Conservation (phyloP, 2,888 invertebrate genomes). For the Eulithis testata region DNA sequence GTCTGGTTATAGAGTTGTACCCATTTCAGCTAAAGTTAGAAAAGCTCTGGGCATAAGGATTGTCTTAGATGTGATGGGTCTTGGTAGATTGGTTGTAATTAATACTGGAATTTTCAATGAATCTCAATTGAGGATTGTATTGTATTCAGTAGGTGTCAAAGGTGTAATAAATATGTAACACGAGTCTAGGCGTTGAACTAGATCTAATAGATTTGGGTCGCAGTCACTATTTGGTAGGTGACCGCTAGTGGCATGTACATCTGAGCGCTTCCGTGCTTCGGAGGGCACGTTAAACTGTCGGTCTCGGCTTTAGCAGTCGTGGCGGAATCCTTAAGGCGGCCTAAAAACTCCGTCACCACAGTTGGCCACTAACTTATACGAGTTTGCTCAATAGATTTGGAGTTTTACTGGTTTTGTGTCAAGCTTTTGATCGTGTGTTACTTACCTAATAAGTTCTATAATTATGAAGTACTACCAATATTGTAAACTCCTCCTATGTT, state of each 20-base stretch:
- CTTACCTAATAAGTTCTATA: too few relatives aligned
- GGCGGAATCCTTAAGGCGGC: too few relatives aligned
- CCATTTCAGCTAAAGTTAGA: conserved; percentile 15
- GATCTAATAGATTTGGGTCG: background rate
- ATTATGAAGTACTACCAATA: too few relatives aligned
- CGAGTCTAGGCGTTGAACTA: background rate
- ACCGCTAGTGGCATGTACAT: too few relatives aligned
- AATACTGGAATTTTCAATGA: conserved; percentile 30
- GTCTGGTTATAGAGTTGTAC: conserved; percentile 19
- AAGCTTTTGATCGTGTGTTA: conserved; percentile 10
- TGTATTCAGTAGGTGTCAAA: conserved; percentile 34
- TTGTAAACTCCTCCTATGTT: too few relatives aligned
- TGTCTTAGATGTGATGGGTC: conserved; percentile 19
- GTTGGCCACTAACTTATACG: too few relatives aligned
- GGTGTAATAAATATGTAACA: conserved; percentile 16
- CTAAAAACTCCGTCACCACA: too few relatives aligned
- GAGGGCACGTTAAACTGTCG: too few relatives aligned
- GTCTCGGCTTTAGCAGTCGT: too few relatives aligned
- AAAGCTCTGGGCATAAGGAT: conserved; percentile 6
- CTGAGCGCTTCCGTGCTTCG: too few relatives aligned
- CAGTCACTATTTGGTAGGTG: too few relatives aligned
- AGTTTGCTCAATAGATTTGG: background rate
- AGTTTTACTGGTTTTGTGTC: background rate
- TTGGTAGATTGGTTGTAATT: conserved; percentile 25
- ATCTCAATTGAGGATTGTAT: conserved; percentile 38